Percentiles rank a stretch among this genome's conserved stretches.
Conservation (phyloP, 2,888 invertebrate species). For the Meta bourneti region DNA sequence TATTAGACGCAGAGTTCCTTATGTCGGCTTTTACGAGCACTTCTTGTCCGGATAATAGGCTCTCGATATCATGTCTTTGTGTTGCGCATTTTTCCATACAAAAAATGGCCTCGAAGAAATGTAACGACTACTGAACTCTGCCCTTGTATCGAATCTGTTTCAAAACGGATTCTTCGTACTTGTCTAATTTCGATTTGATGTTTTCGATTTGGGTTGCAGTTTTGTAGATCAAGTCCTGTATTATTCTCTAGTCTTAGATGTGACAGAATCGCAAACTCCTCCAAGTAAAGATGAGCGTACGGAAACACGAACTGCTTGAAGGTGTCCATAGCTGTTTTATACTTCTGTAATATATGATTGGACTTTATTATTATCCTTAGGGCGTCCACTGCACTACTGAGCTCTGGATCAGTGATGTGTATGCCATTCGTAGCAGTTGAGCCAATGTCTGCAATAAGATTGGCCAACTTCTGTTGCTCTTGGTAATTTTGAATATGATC, state of each 20-base stretch:
- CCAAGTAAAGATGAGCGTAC: constrained; percentile 22
- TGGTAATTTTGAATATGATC: too few relatives aligned
- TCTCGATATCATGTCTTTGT: too few relatives aligned
- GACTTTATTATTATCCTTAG: constrained; percentile 6
- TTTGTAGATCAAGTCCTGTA: background rate
- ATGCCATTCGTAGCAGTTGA: too few relatives aligned
- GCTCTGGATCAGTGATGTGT: too few relatives aligned
- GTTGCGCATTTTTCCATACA: too few relatives aligned
- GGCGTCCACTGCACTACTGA: background rate
- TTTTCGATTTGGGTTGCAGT: constrained; percentile 2
- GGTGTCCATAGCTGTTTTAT: constrained; percentile 17
- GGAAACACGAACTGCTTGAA: constrained; percentile 51
- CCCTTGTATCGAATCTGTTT: background rate
- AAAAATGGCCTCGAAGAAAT: too few relatives aligned
- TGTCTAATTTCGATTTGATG: background rate
- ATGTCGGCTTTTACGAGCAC: too few relatives aligned
- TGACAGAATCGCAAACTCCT: background rate
- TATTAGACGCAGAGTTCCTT: too few relatives aligned
- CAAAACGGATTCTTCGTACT: background rate
- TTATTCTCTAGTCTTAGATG: background rate
- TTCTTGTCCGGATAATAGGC: too few relatives aligned
- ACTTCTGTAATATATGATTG: constrained; percentile 1
- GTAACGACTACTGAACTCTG: constrained; percentile 18
- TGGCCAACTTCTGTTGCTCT: too few relatives aligned
- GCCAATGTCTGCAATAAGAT: too few relatives aligned